Conservation (phyloP, 2,797 vertebrate genomes). For the Hyperoplus lanceolatus region DNA sequence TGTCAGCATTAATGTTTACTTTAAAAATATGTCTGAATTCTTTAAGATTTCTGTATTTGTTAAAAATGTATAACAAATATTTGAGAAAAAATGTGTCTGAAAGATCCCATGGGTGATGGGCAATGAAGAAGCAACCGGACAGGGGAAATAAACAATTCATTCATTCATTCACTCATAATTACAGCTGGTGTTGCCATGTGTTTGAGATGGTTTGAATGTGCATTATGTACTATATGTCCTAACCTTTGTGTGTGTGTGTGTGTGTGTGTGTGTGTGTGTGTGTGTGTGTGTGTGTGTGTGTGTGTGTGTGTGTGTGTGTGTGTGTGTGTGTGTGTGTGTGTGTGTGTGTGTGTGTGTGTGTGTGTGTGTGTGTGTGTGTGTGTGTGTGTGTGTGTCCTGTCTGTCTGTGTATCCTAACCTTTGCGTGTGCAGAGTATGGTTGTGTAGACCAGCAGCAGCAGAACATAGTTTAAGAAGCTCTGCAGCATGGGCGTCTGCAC, state of each 20-base stretch:
- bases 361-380: background rate
- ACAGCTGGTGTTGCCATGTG: background rate
- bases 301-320: background rate
- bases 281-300: background rate
- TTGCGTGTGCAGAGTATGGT: conserved; percentile 83
- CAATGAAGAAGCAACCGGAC: too few relatives aligned
- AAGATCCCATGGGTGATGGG: too few relatives aligned
- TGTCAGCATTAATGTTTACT: too few relatives aligned
- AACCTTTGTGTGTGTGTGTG: background rate
- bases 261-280: background rate
- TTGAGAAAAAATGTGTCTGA: too few relatives aligned
- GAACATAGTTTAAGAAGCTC: conserved; percentile 93
- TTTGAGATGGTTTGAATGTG: background rate
- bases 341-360: background rate
- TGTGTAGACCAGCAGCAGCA: conserved; percentile 92
- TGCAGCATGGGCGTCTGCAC: conserved; percentile 95
- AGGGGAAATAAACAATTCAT: too few relatives aligned
- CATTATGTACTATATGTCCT: too few relatives aligned
- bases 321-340: background rate
- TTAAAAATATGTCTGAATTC: too few relatives aligned
- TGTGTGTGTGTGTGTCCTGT: background rate
- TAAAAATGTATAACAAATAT: too few relatives aligned
- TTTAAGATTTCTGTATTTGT: too few relatives aligned
- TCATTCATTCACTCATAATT: too few relatives aligned
- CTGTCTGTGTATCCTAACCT: conserved; percentile 79